These are phyloP conservation scores for Trichonephila inaurata DNA, from an alignment of 1,140 invertebrate species.

Conservation along the genomic window DNA sequence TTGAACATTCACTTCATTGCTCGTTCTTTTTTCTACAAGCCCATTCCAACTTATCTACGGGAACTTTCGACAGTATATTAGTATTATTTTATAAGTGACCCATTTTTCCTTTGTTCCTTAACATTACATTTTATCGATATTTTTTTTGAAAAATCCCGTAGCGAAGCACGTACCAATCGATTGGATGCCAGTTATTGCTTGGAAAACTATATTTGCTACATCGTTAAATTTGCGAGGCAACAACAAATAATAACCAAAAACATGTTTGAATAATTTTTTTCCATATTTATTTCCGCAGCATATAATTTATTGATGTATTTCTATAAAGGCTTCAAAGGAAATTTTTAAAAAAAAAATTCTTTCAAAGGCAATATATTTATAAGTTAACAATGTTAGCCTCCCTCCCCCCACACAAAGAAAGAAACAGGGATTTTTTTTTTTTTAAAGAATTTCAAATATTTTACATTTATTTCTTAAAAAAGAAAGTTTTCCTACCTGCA, in stretches of 20 bases:
- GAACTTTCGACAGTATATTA: background rate
- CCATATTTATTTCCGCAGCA: no score
- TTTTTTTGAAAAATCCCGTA: background rate
- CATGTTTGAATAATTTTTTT: background rate
- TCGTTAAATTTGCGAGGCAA: background rate
- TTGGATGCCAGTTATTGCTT: background rate
- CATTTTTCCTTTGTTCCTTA: background rate
- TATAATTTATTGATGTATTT: no score
- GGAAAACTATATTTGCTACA: background rate
- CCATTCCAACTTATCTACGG: background rate
- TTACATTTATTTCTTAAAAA: no score
- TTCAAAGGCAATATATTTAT: no score
- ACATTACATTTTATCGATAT: background rate
- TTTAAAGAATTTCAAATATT: no score
- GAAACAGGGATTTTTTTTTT: no score
- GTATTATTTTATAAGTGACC: background rate
- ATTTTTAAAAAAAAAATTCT: no score
- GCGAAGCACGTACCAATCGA: background rate
- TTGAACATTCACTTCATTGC: background rate
- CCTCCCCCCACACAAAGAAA: no score
- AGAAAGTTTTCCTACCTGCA: no score
- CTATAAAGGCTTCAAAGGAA: no score
- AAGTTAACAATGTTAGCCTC: no score
- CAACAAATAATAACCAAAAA: background rate
- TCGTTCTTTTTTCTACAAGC: background rate